These are phyloP conservation scores for Loris lydekkerianus DNA, from an alignment of 2,797 vertebrate species.

Conservation along the genomic window DNA sequence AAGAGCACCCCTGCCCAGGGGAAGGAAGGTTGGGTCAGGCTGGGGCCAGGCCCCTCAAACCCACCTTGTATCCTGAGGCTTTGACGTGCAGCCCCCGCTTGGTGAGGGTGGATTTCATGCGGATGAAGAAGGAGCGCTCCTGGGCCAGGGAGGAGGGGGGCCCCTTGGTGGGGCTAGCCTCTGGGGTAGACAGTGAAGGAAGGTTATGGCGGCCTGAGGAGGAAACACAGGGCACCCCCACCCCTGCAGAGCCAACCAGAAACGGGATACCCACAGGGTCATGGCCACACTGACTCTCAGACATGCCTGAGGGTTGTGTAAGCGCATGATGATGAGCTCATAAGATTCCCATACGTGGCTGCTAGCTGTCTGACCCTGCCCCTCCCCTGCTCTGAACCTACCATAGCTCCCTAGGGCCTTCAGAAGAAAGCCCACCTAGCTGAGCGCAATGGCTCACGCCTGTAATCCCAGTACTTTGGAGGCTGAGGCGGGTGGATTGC, in stretches of 20 bases:
- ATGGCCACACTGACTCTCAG: not conserved
- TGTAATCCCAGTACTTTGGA: too few species aligned
- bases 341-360: not conserved
- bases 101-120: conserved; percentile 96
- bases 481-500: too few species aligned
- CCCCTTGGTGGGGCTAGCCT: conserved; percentile 85
- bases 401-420: not conserved
- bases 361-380: not conserved
- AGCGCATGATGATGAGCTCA: accelerated
- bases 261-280: not conserved
- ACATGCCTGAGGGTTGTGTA: too few species aligned
- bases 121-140: conserved; percentile 94
- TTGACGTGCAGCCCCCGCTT: conserved; percentile 95
- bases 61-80: conserved; percentile 95
- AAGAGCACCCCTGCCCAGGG: too few species aligned
- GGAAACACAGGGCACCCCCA: not conserved
- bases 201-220: not conserved
- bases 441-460: too few species aligned
- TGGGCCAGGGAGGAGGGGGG: conserved; percentile 75
- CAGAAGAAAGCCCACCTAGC: not conserved
- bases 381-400: not conserved
- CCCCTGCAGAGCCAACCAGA: not conserved
- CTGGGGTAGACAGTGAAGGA: conserved; percentile 73
- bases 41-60: not conserved
- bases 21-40: accelerated